Conservation (phyloP, 2,113 vertebrate species). For the Brachyhypopomus gauderio region DNA sequence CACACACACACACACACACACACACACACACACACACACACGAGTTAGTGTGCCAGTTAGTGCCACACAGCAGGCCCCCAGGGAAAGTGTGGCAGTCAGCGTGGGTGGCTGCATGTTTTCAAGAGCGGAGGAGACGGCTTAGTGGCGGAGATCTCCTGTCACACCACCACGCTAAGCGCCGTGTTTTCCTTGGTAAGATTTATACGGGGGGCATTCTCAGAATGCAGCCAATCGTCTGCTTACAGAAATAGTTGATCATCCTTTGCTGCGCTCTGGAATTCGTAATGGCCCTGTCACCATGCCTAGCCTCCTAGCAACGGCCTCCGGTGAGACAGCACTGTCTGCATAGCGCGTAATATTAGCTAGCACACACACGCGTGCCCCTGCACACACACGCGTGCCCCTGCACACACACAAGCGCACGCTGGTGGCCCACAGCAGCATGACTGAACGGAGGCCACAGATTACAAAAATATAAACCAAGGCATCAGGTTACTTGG, state of each 20-base stretch:
- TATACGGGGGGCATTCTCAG: slow-evolving; percentile 34
- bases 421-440: background rate
- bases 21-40: too few species aligned
- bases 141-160: slow-evolving; percentile 1
- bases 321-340: slow-evolving; percentile 39
- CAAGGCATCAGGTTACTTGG: background rate
- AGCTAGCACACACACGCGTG: slow-evolving; percentile 22
- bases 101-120: slow-evolving; percentile 24
- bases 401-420: background rate
- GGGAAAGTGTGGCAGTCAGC: slow-evolving; percentile 4
- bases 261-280: slow-evolving; percentile 34
- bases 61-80: background rate
- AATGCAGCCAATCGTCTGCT: slow-evolving; percentile 22
- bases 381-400: slow-evolving; percentile 10
- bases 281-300: slow-evolving; percentile 41
- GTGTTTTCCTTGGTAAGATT: slow-evolving; percentile 17
- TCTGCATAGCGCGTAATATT: slow-evolving; percentile 50
- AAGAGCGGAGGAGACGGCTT: slow-evolving; percentile 3
- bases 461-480: slow-evolving; percentile 26
- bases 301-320: slow-evolving; percentile 8
- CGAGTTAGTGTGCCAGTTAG: too few species aligned
- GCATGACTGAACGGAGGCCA: background rate
- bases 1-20: too few species aligned
- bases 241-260: slow-evolving; percentile 45
- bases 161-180: slow-evolving; percentile 16